These are phyloP conservation scores for Spilosoma lubricipeda DNA, from an alignment of 2,888 invertebrate genomes.

Conservation along the genomic window DNA sequence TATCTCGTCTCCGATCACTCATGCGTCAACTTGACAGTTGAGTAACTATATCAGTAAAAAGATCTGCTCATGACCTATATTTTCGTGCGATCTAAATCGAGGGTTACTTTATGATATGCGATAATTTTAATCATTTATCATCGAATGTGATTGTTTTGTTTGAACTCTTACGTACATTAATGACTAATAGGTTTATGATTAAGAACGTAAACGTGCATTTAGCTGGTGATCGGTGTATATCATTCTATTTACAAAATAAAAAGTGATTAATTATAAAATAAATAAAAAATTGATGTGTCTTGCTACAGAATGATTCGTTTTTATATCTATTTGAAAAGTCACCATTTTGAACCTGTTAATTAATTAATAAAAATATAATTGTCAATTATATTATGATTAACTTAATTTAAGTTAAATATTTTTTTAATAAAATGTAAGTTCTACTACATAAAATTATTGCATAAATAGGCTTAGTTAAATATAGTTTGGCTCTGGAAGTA, in stretches of 20 bases:
- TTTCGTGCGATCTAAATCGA: constrained; percentile 29
- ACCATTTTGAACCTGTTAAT: too few species aligned
- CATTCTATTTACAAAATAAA: background rate
- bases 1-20: constrained; percentile 49
- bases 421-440: too few species aligned
- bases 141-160: constrained; percentile 1
- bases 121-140: constrained; percentile 16
- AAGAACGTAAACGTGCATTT: background rate
- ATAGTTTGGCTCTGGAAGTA: background rate
- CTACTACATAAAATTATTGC: too few species aligned
- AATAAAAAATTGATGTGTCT: too few species aligned
- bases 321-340: too few species aligned
- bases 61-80: constrained; percentile 50
- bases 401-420: too few species aligned
- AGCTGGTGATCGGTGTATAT: constrained; percentile 1
- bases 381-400: too few species aligned
- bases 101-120: constrained; percentile 12
- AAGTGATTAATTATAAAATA: too few species aligned
- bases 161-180: background rate
- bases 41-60: constrained; percentile 39
- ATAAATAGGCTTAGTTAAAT: too few species aligned
- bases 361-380: too few species aligned
- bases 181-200: background rate
- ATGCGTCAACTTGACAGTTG: constrained; percentile 44
- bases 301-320: too few species aligned